These are phyloP conservation scores for Agrochola lota DNA, from an alignment of 2,888 invertebrate genomes.

Conservation along the genomic window DNA sequence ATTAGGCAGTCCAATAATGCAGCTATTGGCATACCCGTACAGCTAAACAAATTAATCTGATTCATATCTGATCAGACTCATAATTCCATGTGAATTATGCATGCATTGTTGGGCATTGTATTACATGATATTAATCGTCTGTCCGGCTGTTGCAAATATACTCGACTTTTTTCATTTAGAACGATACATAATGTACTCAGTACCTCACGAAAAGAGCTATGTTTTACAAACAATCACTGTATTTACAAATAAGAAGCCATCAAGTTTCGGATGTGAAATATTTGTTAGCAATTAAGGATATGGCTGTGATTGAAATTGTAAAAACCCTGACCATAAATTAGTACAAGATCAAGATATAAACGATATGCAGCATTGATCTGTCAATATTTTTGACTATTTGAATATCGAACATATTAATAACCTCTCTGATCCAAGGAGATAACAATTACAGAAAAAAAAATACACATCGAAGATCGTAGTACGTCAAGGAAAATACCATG, in stretches of 20 bases:
- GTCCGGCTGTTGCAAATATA: slow-evolving; percentile 42
- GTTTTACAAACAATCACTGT: slow-evolving; percentile 41
- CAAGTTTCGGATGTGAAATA: slow-evolving; percentile 24
- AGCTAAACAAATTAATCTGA: slow-evolving; percentile 29
- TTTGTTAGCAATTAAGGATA: neutral
- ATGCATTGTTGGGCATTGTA: slow-evolving; percentile 69
- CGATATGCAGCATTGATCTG: slow-evolving; percentile 47
- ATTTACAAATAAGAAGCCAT: slow-evolving; percentile 48
- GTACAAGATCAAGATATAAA: slow-evolving; percentile 20
- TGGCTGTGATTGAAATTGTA: slow-evolving; percentile 6
- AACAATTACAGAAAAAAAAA: slow-evolving; percentile 61
- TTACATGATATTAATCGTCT: slow-evolving; percentile 68
- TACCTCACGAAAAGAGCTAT: slow-evolving; percentile 25
- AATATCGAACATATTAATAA: slow-evolving; percentile 36
- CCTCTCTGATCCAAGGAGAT: slow-evolving; percentile 59
- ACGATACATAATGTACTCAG: slow-evolving; percentile 24
- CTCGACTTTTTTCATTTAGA: slow-evolving; percentile 29
- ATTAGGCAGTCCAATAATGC: slow-evolving; percentile 12
- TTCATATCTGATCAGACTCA: slow-evolving; percentile 63
- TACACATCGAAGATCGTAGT: slow-evolving; percentile 31
- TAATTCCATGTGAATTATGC: slow-evolving; percentile 64
- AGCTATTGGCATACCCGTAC: slow-evolving; percentile 3
- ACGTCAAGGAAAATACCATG: slow-evolving; percentile 68
- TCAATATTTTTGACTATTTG: slow-evolving; percentile 40
- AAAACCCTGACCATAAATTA: slow-evolving; percentile 34